Percentiles rank a stretch among this genome's conserved stretches.
Conservation (phyloP, 2,888 invertebrate species). For the Drosophila flavopinicola region DNA sequence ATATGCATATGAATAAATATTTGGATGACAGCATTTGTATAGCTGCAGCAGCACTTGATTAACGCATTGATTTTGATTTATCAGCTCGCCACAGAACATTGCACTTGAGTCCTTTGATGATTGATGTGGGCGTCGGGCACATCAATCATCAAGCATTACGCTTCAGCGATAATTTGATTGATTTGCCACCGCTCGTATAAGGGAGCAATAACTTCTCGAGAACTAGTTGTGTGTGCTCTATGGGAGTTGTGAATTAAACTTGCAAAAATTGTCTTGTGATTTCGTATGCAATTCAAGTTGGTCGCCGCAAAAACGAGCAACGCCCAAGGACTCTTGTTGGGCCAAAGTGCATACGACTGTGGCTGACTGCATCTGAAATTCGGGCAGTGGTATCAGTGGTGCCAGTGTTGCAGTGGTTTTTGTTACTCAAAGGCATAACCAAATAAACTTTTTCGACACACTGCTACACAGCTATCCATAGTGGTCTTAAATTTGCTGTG, state of each 20-base stretch:
- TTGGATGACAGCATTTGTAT: not conserved
- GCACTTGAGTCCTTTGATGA: conserved; percentile 40
- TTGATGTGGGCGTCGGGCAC: conserved; percentile 48
- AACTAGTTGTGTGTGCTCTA: not conserved
- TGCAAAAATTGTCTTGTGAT: conserved; percentile 38
- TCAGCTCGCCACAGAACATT: conserved; percentile 31
- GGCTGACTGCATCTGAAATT: conserved; percentile 31
- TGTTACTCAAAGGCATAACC: conserved; percentile 38
- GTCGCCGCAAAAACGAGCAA: conserved; percentile 4
- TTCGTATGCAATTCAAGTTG: conserved; percentile 42
- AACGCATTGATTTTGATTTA: conserved; percentile 37
- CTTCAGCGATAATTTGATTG: conserved; percentile 53
- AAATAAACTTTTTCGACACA: conserved; percentile 32
- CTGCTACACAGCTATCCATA: conserved; percentile 14
- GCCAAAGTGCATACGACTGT: conserved; percentile 59
- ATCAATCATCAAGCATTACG: conserved; percentile 50
- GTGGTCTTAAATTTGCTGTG: conserved; percentile 43
- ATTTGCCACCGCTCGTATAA: conserved; percentile 27
- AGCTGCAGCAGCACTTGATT: conserved; percentile 14
- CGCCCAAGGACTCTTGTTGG: conserved; percentile 6
- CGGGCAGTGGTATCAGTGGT: conserved; percentile 9
- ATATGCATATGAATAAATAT: not conserved
- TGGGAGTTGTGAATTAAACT: conserved; percentile 3
- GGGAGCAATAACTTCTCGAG: not conserved
- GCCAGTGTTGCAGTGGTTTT: conserved; percentile 37